Conservation (phyloP, 2,888 invertebrate species). For the Liodrosophila aerea region DNA sequence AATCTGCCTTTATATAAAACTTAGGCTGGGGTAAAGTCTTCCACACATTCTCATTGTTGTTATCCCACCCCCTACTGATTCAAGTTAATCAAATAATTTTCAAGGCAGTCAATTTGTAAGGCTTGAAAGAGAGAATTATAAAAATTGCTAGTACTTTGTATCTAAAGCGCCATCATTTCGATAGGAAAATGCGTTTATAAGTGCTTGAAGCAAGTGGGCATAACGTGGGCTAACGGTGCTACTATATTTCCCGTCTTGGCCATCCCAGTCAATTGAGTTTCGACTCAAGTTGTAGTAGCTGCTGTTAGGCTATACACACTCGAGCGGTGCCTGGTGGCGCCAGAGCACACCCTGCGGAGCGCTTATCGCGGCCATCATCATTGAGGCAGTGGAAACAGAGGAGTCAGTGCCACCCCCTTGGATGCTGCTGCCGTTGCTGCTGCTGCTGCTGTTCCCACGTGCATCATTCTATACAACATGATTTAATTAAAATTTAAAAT, state of each 20-base stretch:
- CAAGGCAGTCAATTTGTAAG: neutral
- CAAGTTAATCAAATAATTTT: neutral
- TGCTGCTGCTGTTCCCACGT: slow-evolving; percentile 57
- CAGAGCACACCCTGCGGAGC: slow-evolving; percentile 69
- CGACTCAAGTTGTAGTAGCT: too few species aligned
- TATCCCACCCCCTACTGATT: too few species aligned
- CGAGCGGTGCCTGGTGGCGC: slow-evolving; percentile 35
- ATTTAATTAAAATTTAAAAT: slow-evolving; percentile 77
- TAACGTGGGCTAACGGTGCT: slow-evolving; percentile 13
- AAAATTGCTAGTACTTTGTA: neutral
- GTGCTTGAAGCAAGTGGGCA: slow-evolving; percentile 32
- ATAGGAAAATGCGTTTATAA: slow-evolving; percentile 39
- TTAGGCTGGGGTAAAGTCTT: too few species aligned
- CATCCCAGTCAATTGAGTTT: slow-evolving; percentile 14
- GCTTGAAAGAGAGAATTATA: neutral
- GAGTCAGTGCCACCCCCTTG: neutral
- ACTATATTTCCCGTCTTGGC: slow-evolving; percentile 1
- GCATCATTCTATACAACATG: slow-evolving; percentile 76
- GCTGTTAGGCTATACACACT: slow-evolving; percentile 33
- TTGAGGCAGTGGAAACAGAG: slow-evolving; percentile 43
- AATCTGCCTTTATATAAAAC: too few species aligned
- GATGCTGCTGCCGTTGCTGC: slow-evolving; percentile 4
- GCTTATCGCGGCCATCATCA: slow-evolving; percentile 71
- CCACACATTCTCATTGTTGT: too few species aligned
- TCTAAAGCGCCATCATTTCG: slow-evolving; percentile 13